phyloP scores from a whole-genome alignment of 1,140 invertebrate genomes.

The Drosophila lowei region DNA sequence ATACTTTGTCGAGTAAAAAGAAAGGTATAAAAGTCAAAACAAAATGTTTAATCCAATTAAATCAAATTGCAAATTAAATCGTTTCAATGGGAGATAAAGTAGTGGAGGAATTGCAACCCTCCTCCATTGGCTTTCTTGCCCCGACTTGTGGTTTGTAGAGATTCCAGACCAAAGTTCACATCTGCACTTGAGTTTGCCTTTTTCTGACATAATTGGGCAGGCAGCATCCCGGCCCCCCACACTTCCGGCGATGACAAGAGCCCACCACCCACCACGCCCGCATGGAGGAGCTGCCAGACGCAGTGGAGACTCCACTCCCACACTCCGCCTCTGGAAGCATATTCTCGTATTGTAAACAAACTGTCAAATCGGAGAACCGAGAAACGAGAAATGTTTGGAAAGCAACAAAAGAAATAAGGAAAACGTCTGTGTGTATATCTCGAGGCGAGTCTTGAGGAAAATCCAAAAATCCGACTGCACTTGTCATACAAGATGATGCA shows the following conservation, averaged over 20 bases:
- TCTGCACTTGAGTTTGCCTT: constrained; percentile 57
- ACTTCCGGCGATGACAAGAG: constrained; percentile 31
- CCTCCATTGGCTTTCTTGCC: too few species aligned
- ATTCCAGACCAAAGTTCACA: constrained; percentile 21
- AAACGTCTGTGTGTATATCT: constrained; percentile 22
- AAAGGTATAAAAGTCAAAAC: background rate
- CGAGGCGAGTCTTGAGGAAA: constrained; percentile 17
- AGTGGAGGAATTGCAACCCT: background rate
- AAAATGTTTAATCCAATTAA: constrained; percentile 50
- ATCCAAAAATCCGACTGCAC: constrained; percentile 45
- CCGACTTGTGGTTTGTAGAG: background rate
- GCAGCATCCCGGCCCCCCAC: background rate
- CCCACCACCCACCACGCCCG: constrained; percentile 32
- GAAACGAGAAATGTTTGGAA: constrained; percentile 47
- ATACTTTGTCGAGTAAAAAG: too few species aligned
- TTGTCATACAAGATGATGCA: constrained; percentile 39
- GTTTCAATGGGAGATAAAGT: background rate
- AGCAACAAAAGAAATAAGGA: constrained; percentile 30
- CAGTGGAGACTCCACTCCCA: constrained; percentile 27
- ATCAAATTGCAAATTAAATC: constrained; percentile 25
- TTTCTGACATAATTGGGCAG: constrained; percentile 62
- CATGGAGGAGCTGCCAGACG: constrained; percentile 48
- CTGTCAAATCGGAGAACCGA: constrained; percentile 55
- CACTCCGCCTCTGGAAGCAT: constrained; percentile 16
- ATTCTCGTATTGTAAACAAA: constrained; percentile 68